These are phyloP conservation scores for Hemithea aestivaria DNA, from an alignment of 2,888 invertebrate species.

Conservation along the genomic window DNA sequence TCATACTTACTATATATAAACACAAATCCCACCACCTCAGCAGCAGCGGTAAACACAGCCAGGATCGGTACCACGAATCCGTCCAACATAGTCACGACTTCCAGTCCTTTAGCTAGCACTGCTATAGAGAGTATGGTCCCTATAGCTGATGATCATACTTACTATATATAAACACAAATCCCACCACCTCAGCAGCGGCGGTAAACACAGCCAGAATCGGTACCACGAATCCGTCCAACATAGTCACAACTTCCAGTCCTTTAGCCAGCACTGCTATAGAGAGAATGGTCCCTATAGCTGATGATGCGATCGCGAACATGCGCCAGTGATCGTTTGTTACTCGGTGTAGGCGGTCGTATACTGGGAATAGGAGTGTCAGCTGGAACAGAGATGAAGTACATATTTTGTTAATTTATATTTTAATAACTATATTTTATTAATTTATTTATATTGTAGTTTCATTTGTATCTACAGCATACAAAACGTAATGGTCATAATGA, in stretches of 20 bases:
- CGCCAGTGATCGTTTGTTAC: conserved; percentile 65
- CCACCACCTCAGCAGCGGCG: conserved; percentile 58
- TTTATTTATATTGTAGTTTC: too few relatives aligned
- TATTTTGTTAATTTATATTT: not conserved
- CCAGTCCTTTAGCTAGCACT: conserved; percentile 55
- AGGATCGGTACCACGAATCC: conserved; percentile 59
- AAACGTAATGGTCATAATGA: too few relatives aligned
- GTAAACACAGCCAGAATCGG: conserved; percentile 62
- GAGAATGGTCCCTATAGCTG: conserved; percentile 62
- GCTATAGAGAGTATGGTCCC: conserved; percentile 64
- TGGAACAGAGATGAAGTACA: conserved; percentile 38
- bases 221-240: conserved; percentile 59
- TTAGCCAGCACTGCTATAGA: conserved; percentile 58
- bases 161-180: conserved; percentile 72
- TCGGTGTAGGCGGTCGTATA: conserved; percentile 64
- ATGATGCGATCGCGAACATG: conserved; percentile 58
- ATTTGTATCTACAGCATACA: too few relatives aligned
- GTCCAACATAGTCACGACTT: conserved; percentile 55
- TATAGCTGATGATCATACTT: conserved; percentile 36
- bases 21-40: conserved; percentile 66
- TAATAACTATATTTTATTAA: not conserved
- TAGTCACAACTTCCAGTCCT: conserved; percentile 51
- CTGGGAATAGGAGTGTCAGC: conserved; percentile 64
- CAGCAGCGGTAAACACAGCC: conserved; percentile 54
- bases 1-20: conserved; percentile 66